These are phyloP conservation scores for Silurus lanzhouensis DNA, from an alignment of 2,797 vertebrate species.

Conservation along the genomic window DNA sequence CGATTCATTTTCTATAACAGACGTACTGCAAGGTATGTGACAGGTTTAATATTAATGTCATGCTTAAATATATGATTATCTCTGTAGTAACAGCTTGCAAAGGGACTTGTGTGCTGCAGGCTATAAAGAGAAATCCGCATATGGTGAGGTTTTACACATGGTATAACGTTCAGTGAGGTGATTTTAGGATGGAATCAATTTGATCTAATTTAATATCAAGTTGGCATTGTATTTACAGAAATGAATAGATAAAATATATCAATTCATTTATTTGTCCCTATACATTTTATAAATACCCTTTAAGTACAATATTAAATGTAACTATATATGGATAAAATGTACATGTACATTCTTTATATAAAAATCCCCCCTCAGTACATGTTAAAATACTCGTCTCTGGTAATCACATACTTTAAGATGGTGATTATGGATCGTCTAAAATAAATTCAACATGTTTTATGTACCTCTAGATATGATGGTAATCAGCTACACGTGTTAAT, in stretches of 20 bases:
- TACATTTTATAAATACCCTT: too few species aligned
- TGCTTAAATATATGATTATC: not conserved
- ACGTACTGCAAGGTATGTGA: not conserved
- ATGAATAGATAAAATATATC: too few species aligned
- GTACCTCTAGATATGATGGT: not conserved
- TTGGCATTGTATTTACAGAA: too few species aligned
- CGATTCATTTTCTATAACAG: not conserved
- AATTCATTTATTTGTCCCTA: too few species aligned
- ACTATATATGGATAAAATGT: not conserved
- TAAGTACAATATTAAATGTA: not conserved
- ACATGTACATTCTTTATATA: not conserved
- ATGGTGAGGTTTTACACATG: too few species aligned
- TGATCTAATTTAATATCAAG: too few species aligned
- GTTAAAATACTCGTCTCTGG: not conserved
- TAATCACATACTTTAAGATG: not conserved
- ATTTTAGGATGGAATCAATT: not conserved
- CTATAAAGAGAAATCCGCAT: not conserved
- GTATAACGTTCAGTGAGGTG: too few species aligned
- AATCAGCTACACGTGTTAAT: constrained; percentile 11
- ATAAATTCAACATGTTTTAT: not conserved
- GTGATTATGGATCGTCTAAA: not conserved
- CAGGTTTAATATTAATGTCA: not conserved
- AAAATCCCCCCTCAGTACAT: not conserved
- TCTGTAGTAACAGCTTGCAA: not conserved
- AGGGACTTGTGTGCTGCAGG: not conserved